Base-by-base conservation (phyloP, 2,113 vertebrate genomes). In the Phoenicopterus ruber region DNA sequence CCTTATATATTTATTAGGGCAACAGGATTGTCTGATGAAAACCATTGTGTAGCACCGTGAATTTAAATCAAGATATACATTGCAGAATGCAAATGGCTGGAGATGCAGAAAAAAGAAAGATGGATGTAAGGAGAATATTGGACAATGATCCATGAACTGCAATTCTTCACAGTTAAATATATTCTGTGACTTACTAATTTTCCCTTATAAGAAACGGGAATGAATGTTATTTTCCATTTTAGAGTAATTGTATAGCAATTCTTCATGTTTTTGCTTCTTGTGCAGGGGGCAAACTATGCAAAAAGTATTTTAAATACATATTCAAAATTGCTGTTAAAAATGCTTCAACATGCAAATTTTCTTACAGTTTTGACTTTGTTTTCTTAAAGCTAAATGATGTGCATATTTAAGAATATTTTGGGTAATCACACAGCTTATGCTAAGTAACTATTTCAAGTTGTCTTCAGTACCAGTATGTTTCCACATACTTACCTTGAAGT, bases 91-190 rank as follows among this genome's bases (percentile, higher is more conserved):
- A 92, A 94, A 91, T 22, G 69, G 47, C 44, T 86, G 62, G 65
- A 91, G 61, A 69, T 71, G 66, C 73, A 86, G 70, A 38, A 87
- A 93, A 82, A 93, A 89, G 94, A 94, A 90, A 93, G 78, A 93
- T 95, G 93, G 74, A 77, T 96, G 46, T 88, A 82, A 65, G 74
- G 36, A 88, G 70, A 91, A 82, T 89, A 93, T 59, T 85, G 58
- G 93, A 95, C 95, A 94, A 62, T 96, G 94, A 97, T 97, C 86
- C 91, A 94, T 96, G 95, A 91, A 95, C 70, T 73, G 89, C 84
- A 96, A 77, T 97, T 95, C 86, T 94, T 97, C 96, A 97, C 89
- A 82, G 74, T 94, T 95, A 97, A 89, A 55, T 85, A 82, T 90
- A 91, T 89, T 89, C 81, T 70, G 31, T 72, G 70, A 85, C 66